These are phyloP conservation scores for Folsomia manolachei DNA, from an alignment of 2,888 invertebrate genomes.

Conservation along the genomic window DNA sequence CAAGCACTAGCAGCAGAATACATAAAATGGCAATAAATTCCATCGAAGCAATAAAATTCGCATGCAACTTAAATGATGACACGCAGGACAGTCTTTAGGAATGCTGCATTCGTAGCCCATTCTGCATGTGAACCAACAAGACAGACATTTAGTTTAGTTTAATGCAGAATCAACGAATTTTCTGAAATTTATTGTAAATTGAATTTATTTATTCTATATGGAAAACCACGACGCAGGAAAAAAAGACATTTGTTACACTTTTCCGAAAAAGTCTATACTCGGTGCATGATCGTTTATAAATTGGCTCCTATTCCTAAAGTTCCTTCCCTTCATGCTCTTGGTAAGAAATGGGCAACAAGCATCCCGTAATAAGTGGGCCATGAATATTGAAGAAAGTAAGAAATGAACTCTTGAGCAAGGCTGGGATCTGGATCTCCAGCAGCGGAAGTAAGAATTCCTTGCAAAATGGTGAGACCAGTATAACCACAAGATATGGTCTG, in stretches of 20 bases:
- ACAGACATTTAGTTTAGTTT: neutral
- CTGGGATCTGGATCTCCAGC: neutral
- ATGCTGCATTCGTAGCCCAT: no score
- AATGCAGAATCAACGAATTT: neutral
- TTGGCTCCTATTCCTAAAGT: no score
- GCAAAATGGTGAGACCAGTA: slow-evolving; percentile 24
- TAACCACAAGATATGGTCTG: slow-evolving; percentile 25
- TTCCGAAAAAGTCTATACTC: no score
- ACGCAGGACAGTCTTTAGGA: no score
- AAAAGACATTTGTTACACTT: neutral
- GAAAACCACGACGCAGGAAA: neutral
- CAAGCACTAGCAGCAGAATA: no score
- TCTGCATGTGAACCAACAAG: no score
- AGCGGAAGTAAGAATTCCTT: slow-evolving; percentile 13
- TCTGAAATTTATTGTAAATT: neutral
- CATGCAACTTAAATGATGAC: no score
- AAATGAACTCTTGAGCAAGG: neutral
- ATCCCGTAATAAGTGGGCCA: slow-evolving; percentile 27
- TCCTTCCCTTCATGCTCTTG: no score
- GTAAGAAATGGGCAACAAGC: slow-evolving; percentile 2
- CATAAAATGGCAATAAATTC: no score
- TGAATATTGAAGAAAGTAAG: slow-evolving; percentile 3
- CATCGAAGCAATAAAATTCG: no score
- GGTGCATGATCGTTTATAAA: no score
- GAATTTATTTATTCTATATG: neutral